phyloP scores from a whole-genome alignment of 2,797 vertebrate species.

The Carduelis carduelis region DNA sequence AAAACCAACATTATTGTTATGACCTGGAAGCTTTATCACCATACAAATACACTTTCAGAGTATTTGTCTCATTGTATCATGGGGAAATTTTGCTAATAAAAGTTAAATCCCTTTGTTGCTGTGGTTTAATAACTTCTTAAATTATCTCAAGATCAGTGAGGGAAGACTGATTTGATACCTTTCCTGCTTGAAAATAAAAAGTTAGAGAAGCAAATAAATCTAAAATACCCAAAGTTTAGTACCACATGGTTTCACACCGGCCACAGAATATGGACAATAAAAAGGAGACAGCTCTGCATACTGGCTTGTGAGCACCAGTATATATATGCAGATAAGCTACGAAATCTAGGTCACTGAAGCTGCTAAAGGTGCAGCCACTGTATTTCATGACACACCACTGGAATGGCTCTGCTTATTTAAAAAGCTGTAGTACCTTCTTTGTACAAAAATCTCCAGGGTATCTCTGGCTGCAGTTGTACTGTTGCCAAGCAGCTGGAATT shows the following conservation, averaged over 20 bases:
- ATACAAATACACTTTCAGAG: not conserved
- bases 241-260: not conserved
- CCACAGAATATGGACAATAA: not conserved
- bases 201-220: not conserved
- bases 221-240: not conserved
- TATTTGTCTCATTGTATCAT: not conserved
- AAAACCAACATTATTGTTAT: not conserved
- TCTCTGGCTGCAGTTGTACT: not conserved
- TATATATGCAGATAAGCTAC: not conserved
- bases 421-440: not conserved
- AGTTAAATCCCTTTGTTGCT: not conserved
- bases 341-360: not conserved
- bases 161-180: not conserved
- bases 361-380: not conserved
- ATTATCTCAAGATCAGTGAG: not conserved
- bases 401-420: not conserved
- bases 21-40: not conserved
- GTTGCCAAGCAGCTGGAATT: not conserved
- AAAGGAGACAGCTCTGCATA: not conserved
- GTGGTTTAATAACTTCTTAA: not conserved
- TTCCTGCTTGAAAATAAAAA: not conserved
- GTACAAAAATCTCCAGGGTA: not conserved
- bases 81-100: not conserved
- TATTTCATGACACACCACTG: not conserved
- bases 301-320: not conserved